phyloP scores from a whole-genome alignment of 1,140 invertebrate genomes.

The Drosophila carrolli region DNA sequence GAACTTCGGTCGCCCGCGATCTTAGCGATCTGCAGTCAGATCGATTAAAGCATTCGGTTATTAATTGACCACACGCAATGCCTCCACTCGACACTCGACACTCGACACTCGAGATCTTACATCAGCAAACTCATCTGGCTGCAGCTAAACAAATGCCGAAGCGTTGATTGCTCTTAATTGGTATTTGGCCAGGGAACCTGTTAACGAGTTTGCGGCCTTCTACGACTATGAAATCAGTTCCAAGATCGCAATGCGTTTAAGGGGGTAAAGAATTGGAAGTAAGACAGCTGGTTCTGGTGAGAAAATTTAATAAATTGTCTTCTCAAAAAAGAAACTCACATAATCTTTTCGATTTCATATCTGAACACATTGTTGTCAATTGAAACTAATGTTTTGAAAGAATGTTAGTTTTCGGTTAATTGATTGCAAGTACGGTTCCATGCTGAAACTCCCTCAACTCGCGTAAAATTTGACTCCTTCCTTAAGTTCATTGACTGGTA shows the following conservation, averaged over 20 bases:
- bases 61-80: conserved; percentile 39
- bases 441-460: not conserved
- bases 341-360: too few species aligned
- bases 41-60: conserved; percentile 18
- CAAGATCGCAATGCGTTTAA: not conserved
- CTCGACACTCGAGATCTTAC: conserved; percentile 7
- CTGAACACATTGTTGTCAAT: too few species aligned
- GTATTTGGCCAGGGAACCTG: conserved; percentile 24
- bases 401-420: too few species aligned
- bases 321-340: too few species aligned
- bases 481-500: not conserved
- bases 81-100: not conserved
- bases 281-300: too few species aligned
- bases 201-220: conserved; percentile 24
- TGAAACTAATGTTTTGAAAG: not conserved
- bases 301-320: too few species aligned
- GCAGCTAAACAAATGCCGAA: conserved; percentile 17
- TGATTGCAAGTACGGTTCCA: too few species aligned
- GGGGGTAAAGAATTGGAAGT: not conserved
- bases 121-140: conserved; percentile 16
- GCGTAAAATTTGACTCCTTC: not conserved
- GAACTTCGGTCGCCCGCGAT: not conserved
- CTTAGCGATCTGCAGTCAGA: conserved; percentile 7
- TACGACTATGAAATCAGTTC: conserved; percentile 12
- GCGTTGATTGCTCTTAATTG: conserved; percentile 44